Conservation (phyloP, 2,797 vertebrate species). For the Oreortyx pictus region DNA sequence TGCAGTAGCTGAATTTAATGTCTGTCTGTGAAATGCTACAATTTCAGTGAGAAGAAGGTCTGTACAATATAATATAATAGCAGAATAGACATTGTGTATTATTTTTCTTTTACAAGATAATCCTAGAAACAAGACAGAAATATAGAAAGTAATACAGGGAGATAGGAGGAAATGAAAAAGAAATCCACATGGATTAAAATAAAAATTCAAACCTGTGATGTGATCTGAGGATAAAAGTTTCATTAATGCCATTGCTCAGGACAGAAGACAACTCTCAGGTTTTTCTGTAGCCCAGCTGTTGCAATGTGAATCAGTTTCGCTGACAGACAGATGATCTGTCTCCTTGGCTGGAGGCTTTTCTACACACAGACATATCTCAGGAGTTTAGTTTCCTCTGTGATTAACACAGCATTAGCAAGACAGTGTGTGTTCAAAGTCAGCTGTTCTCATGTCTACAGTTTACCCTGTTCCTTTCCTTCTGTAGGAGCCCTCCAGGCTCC, state of each 20-base stretch:
- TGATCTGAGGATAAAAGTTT: neutral
- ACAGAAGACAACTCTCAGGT: neutral
- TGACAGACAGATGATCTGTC: neutral
- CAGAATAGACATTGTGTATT: neutral
- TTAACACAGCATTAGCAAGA: neutral
- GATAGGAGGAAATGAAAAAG: neutral
- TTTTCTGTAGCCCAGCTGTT: neutral
- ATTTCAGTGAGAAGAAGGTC: neutral
- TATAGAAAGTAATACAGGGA: neutral
- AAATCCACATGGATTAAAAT: neutral
- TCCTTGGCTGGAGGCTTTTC: neutral
- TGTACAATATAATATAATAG: neutral
- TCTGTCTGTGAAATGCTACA: neutral
- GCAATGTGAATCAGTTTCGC: neutral
- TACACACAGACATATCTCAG: neutral
- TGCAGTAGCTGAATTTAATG: neutral
- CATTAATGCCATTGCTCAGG: neutral
- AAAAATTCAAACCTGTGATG: neutral
- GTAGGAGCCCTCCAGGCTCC: neutral
- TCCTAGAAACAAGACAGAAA: neutral
- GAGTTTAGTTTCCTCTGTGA: neutral
- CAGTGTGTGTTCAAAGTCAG: neutral
- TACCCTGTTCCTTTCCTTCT: neutral
- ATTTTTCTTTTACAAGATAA: constrained; percentile 11
- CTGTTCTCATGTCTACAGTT: neutral